Evolutionary conservation across 2,797 vertebrate species (phyloP).

Genomic region (Strix occidentalis): DNA sequence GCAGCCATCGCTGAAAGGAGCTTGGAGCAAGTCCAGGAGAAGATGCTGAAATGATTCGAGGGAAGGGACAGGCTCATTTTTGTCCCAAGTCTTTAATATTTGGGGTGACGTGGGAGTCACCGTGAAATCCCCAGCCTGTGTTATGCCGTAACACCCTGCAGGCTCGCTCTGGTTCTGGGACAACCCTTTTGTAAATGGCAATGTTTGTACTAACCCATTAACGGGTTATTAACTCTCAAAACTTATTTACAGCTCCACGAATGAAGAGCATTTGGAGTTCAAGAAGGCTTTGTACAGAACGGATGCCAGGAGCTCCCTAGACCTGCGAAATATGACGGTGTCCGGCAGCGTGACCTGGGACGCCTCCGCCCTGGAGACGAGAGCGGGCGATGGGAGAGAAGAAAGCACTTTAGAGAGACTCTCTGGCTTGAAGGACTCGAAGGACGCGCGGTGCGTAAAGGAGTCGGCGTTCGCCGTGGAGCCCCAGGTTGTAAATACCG

Average conservation of each 20-base stretch:
- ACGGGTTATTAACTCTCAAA: neutral
- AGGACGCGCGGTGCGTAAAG: neutral
- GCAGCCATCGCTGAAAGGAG: rapidly evolving
- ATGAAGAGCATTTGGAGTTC: conserved; percentile 64
- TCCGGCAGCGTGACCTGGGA: conserved; percentile 50
- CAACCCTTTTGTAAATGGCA: neutral
- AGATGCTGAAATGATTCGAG: neutral
- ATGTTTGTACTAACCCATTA: neutral
- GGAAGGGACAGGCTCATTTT: neutral
- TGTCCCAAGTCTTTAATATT: neutral
- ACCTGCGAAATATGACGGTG: conserved; percentile 23
- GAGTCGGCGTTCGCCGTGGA: neutral
- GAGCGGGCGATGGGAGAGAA: neutral
- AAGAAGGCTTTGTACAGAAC: conserved; percentile 34
- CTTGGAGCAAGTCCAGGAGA: neutral
- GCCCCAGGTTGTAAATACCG: neutral
- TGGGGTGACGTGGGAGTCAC: neutral
- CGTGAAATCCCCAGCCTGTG: neutral
- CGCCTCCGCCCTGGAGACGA: neutral
- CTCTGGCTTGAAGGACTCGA: neutral
- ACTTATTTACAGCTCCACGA: conserved; percentile 64
- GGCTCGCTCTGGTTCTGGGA: neutral
- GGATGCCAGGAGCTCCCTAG: conserved; percentile 45
- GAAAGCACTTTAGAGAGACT: conserved; percentile 68
- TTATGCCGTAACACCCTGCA: rapidly evolving